phyloP scores from a whole-genome alignment of 2,797 vertebrate species.

The Pseudocheirus occidentalis region DNA sequence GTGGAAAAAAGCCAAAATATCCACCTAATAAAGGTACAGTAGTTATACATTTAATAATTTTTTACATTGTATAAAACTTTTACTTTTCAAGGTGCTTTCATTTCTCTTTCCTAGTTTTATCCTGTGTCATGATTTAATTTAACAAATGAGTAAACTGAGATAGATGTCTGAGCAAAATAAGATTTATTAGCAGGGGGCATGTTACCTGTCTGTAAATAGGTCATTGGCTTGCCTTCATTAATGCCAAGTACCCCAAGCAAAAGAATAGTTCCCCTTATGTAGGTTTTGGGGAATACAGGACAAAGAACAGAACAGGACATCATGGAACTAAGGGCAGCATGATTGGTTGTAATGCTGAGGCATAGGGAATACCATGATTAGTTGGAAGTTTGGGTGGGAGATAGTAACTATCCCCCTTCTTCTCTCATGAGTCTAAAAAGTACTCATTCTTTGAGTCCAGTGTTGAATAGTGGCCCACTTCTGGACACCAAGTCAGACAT shows the following conservation, averaged over 20 bases:
- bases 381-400: not conserved
- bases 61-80: accelerated
- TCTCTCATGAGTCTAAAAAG: not conserved
- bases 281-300: not conserved
- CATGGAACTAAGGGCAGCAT: not conserved
- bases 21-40: slow-evolving; percentile 98
- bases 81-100: not conserved
- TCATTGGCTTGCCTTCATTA: not conserved
- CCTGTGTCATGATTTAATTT: not conserved
- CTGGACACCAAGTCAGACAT: not conserved
- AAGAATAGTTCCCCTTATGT: not conserved
- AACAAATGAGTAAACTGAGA: not conserved
- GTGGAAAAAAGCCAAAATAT: slow-evolving; percentile 98
- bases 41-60: accelerated
- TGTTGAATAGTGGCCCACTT: not conserved
- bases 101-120: not conserved
- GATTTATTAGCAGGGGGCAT: not conserved
- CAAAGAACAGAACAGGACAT: not conserved
- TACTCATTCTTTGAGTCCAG: not conserved
- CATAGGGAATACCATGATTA: not conserved
- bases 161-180: not conserved
- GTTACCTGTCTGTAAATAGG: not conserved
- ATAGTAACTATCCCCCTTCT: not conserved
- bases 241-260: not conserved
- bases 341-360: not conserved